Base-by-base conservation (phyloP, 2,888 invertebrate species). In the Agonopterix subpropinquella region DNA sequence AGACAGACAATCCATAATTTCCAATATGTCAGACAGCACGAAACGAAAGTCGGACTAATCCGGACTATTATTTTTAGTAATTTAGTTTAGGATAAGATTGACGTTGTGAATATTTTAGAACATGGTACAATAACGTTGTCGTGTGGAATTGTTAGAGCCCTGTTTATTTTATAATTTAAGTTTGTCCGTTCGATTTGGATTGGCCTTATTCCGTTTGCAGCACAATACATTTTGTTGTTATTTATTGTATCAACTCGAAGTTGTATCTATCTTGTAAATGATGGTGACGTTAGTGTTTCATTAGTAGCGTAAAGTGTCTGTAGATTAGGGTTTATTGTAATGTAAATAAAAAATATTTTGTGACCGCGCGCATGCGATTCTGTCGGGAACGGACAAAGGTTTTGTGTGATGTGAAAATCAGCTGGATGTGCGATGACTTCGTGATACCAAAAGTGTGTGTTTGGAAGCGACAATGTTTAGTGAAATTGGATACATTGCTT, bases 401-500 rank as follows among this genome's bases (percentile, higher is more conserved):
- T 90, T 89, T 89, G 86, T 89, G 87, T 84, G 80, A 74, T 83
- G 86, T 84, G 85, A 73, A 80, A 85, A 86, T 90, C 90, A 90
- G 90, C 90, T 90, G 90, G 88, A 77, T 77, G 78, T 87, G 89
- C 85, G 73, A 90, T 89, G 89, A 86, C 86, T 88, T 87, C 82
- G 83, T 84, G 81, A 75, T 80, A 76, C 65, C 65, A 77, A 78
- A 81, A 84, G 77, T 78, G 85, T 79, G 78, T 79, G 79, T 74
- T 78, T 72, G 62, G 69, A 75, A 79, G 80, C 79, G 75, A 89
- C 89, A 89, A 91, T 91, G 91, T 89, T 90, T 73, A 90, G 89
- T 89, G 90, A 90, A 87, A 90, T 89, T 88, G 90, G 90, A 89
- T 92, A 92, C 84, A 90, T 91, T 81, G 87, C 91, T 73, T 91